Percentiles rank a stretch among this genome's conserved stretches.
Conservation (phyloP, 2,113 vertebrate genomes). For the Nicator chloris region DNA sequence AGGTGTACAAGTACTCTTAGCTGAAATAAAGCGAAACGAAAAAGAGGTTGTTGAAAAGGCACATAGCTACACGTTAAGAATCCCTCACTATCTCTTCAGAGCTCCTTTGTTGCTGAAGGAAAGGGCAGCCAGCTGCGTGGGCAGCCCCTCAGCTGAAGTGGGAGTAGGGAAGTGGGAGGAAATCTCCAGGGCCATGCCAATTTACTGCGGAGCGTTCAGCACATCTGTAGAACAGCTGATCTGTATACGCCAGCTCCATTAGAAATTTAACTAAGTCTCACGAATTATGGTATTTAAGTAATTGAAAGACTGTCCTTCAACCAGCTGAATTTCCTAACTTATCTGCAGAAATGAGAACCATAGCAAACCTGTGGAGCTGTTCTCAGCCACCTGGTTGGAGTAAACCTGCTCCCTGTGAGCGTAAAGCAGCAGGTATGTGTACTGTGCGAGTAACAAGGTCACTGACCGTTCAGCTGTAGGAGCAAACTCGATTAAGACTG, state of each 20-base stretch:
- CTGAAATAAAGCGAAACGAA: not conserved
- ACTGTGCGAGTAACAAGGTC: constrained; percentile 73
- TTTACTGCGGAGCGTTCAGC: not conserved
- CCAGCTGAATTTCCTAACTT: not conserved
- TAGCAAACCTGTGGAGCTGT: not conserved
- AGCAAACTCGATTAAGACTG: constrained; percentile 75
- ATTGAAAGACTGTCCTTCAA: not conserved
- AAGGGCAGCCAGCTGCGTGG: not conserved
- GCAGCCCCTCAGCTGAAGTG: not conserved
- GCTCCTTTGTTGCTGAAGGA: not conserved
- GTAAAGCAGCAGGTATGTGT: constrained; percentile 51
- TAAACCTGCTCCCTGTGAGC: not conserved
- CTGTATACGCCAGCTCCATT: too few relatives aligned
- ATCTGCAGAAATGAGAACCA: not conserved
- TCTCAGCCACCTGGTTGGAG: not conserved
- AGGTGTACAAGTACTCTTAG: not conserved
- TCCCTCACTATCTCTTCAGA: not conserved
- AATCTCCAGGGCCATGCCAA: not conserved
- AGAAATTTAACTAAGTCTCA: not conserved
- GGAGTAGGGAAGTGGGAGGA: not conserved
- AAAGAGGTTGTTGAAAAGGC: not conserved
- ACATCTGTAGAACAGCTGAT: fast-evolving
- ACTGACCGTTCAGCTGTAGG: constrained; percentile 67
- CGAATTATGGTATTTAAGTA: not conserved
- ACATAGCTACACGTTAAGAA: not conserved